A percentile compares a stretch with the other conserved stretches of the same genome.
Evolutionary conservation across 2,797 vertebrate species (phyloP).

Genomic region (Eremophila alpestris): DNA sequence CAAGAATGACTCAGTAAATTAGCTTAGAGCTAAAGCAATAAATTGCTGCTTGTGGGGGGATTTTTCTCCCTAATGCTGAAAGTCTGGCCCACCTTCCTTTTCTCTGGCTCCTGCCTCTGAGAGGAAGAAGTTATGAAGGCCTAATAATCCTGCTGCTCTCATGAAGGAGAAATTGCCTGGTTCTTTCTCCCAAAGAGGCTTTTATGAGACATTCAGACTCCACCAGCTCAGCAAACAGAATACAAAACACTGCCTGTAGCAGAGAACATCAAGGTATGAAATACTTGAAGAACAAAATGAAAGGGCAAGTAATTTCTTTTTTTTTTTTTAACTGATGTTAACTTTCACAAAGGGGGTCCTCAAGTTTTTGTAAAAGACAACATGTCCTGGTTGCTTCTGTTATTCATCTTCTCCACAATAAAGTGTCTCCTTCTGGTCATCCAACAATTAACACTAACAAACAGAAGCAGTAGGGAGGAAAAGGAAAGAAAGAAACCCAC

Average conservation of each 20-base stretch:
- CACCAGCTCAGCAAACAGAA: conserved; percentile 10
- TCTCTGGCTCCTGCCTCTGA: neutral
- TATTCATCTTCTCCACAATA: neutral
- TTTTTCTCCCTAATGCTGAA: neutral
- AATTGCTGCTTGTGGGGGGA: neutral
- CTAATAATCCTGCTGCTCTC: neutral
- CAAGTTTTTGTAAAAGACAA: neutral
- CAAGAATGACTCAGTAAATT: neutral
- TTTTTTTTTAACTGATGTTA: neutral
- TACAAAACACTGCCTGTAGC: conserved; percentile 2
- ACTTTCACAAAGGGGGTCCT: neutral
- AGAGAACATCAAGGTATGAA: neutral
- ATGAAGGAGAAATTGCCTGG: conserved; percentile 27
- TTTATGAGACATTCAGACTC: conserved; percentile 31
- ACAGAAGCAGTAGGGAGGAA: neutral
- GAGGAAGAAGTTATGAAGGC: neutral
- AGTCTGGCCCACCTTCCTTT: conserved; percentile 15
- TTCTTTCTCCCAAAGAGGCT: conserved; percentile 17
- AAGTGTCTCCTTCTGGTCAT: neutral
- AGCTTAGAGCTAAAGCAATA: neutral
- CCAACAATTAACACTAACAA: neutral
- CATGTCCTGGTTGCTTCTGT: neutral
- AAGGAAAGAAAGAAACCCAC: neutral
- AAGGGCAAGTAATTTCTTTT: neutral
- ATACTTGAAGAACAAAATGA: conserved; percentile 1